phyloP scores from a whole-genome alignment of 2,888 invertebrate species.

The Scaptodrosophila latifasciaeformis region DNA sequence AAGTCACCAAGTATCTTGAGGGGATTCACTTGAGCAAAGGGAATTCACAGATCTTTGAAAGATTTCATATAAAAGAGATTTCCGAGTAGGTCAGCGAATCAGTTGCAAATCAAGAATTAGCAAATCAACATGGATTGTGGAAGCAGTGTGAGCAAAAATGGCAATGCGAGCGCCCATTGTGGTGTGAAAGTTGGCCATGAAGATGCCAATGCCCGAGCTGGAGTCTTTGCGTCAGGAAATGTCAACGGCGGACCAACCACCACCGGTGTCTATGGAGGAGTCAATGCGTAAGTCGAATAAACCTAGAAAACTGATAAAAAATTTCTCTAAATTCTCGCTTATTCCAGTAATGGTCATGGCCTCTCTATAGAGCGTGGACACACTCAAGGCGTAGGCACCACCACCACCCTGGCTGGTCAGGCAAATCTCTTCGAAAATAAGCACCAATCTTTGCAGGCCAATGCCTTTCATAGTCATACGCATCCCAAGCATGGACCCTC shows the following conservation, averaged over 20 bases:
- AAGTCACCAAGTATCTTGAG: no score
- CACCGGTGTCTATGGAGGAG: conserved; percentile 53
- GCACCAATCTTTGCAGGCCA: conserved; percentile 46
- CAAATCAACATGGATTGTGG: conserved; percentile 44
- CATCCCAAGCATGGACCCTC: conserved; percentile 45
- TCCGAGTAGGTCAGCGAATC: conserved; percentile 4
- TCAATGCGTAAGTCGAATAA: conserved; percentile 55
- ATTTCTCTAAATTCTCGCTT: neutral
- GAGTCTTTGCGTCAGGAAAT: conserved; percentile 60
- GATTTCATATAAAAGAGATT: conserved; percentile 20
- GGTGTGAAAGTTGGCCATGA: conserved; percentile 44
- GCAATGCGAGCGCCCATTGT: conserved; percentile 35
- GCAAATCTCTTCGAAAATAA: conserved; percentile 53
- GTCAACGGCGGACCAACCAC: conserved; percentile 49
- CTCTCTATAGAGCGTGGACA: conserved; percentile 55
- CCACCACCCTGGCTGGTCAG: conserved; percentile 40
- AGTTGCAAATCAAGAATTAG: conserved; percentile 6
- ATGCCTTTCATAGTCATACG: conserved; percentile 52
- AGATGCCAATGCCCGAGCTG: conserved; percentile 42
- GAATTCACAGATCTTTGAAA: no score
- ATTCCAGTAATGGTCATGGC: conserved; percentile 60
- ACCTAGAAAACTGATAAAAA: neutral
- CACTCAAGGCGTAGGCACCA: conserved; percentile 43
- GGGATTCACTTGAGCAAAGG: no score
- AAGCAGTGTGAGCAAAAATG: conserved; percentile 45